Evolutionary conservation across 2,888 invertebrate species (phyloP), one percentile per base, ranked within the genome.

Genomic region (Drosophila rubida): DNA sequence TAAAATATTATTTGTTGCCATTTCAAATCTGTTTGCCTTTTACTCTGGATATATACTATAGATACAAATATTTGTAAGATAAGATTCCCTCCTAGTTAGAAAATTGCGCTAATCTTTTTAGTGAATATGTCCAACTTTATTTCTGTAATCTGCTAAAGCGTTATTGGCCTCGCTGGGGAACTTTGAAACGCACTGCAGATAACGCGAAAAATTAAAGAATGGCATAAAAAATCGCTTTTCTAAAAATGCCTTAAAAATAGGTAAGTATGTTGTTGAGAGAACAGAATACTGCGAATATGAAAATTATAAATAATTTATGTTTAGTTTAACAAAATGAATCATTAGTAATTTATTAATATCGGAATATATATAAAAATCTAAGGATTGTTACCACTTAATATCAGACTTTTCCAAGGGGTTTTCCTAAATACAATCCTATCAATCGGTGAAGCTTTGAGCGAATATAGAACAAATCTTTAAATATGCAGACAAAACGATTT

Each of bases 1-100:
- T 39, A 23, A 78, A 78, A 62, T 41, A 75, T 75, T 64, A 80
- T 88, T 83, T 85, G 84, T 85, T 85, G 88, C 81, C 58, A 78
- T 78, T 86, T 85, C 42, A 80, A 75, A 45, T 44, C 41, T 13
- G 32, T 44, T 5, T 37, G 23, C 4, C 9, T 55, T 65, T 77
- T 61, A 64, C 22, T 32, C 50, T 50, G 35, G 32, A 51, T 45
- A 49, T 32, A 13, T n/a, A n/a, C 32, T 32, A 32, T 22, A 16
- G 5, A 16, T 14, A 39, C 25, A 62, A 41, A 25, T 45, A 27
- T 42, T 19, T 14, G 8, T 27, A 41, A 11, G 37, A 50, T 51
- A 27, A 50, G 25, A n/a, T n/a, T 32, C 5, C 5, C 5, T 32
- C 5, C 5, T 11, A n/a, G 32, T 32, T 11, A 32, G 32, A 25